phyloP scores from a whole-genome alignment of 2,888 invertebrate species.

The Terebella lapidaria region DNA sequence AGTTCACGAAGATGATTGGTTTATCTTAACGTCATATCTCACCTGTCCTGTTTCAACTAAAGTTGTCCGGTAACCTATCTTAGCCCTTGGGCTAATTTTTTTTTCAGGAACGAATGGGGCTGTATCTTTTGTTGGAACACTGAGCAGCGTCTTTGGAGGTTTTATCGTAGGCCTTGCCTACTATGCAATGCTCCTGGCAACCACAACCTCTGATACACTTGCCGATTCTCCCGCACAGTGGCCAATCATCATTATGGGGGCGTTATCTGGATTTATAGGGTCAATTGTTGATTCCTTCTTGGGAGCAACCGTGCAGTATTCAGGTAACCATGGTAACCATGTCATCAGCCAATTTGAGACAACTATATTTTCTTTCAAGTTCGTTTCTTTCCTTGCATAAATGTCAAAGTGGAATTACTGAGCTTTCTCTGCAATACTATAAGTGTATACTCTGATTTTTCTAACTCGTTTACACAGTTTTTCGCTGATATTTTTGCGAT shows the following conservation, averaged over 20 bases:
- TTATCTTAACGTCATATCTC: no score
- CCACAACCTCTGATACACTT: constrained; percentile 24
- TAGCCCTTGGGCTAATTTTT: neutral
- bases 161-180: constrained; percentile 68
- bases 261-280: constrained; percentile 71
- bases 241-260: constrained; percentile 71
- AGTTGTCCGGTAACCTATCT: neutral
- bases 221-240: constrained; percentile 60
- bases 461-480: no score
- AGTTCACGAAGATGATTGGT: no score
- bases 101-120: constrained; percentile 78
- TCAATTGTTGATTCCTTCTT: constrained; percentile 77
- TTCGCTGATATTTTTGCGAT: no score
- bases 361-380: no score
- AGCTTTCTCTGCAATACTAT: no score
- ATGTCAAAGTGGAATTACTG: no score
- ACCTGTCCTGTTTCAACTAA: no score
- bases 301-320: constrained; percentile 81
- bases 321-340: constrained; percentile 60
- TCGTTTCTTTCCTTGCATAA: no score
- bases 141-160: constrained; percentile 66
- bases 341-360: no score
- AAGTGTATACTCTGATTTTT: no score
- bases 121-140: constrained; percentile 61
- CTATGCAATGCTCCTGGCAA: constrained; percentile 65